Evolutionary conservation across 2,888 invertebrate genomes (phyloP).

Genomic region (Drosophila trichaetosa): DNA sequence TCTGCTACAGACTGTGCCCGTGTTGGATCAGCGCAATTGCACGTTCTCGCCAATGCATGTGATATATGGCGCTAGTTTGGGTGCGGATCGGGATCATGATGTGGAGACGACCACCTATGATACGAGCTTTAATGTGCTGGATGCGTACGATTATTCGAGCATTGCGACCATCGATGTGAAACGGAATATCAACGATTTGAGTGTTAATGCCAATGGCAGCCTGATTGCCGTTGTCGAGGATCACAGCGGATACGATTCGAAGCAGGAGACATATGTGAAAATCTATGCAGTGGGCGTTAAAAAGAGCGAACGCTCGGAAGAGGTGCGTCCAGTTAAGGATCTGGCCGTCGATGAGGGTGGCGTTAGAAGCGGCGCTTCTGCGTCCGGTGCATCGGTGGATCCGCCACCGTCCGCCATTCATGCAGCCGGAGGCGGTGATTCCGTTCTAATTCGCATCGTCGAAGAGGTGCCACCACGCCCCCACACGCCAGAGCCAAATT

Average conservation of each 20-base stretch:
- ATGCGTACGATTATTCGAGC: slow-evolving; percentile 96
- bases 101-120: slow-evolving; percentile 91
- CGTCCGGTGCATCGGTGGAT: slow-evolving; percentile 35
- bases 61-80: slow-evolving; percentile 94
- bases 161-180: slow-evolving; percentile 98
- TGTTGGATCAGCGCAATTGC: slow-evolving; percentile 94
- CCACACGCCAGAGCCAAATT: slow-evolving; percentile 43
- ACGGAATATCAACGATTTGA: slow-evolving; percentile 93
- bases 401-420: slow-evolving; percentile 43
- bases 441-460: slow-evolving; percentile 53
- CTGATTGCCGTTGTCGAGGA: slow-evolving; percentile 97
- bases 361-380: slow-evolving; percentile 29
- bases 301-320: slow-evolving; percentile 95
- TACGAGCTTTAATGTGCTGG: slow-evolving; percentile 97
- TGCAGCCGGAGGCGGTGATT: slow-evolving; percentile 36
- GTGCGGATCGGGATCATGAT: slow-evolving; percentile 89
- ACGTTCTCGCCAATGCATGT: slow-evolving; percentile 94
- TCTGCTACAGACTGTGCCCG: slow-evolving; percentile 96
- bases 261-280: slow-evolving; percentile 95
- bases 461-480: slow-evolving; percentile 44
- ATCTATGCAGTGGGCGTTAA: slow-evolving; percentile 96
- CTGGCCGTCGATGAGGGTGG: slow-evolving; percentile 54
- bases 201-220: slow-evolving; percentile 93
- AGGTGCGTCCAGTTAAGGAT: slow-evolving; percentile 86
- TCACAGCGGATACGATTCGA: slow-evolving; percentile 92